These are phyloP conservation scores for Eueides isabella DNA, from an alignment of 1,140 invertebrate species.

Conservation along the genomic window DNA sequence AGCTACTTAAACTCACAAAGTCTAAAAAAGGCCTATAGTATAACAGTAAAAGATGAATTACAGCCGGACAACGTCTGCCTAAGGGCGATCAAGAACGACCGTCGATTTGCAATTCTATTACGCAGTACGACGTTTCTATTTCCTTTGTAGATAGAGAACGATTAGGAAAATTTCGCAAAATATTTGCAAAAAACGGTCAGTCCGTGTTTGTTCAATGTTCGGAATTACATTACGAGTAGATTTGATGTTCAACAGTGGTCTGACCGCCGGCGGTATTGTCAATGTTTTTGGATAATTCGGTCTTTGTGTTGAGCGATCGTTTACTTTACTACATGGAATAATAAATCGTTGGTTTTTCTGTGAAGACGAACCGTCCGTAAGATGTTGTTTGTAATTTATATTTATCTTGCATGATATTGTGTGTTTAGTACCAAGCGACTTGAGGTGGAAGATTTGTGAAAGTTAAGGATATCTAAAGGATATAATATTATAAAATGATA, in stretches of 20 bases:
- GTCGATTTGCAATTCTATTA: constrained; percentile 51
- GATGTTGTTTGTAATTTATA: constrained; percentile 6
- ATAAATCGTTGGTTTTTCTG: constrained; percentile 30
- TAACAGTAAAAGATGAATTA: constrained; percentile 50
- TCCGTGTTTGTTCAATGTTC: constrained; percentile 51
- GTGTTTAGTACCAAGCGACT: neutral
- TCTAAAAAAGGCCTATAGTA: constrained; percentile 44
- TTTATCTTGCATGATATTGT: neutral
- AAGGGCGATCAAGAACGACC: constrained; percentile 17
- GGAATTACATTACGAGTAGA: constrained; percentile 58
- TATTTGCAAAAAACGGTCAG: constrained; percentile 52
- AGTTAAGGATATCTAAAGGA: neutral
- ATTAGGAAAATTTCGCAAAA: constrained; percentile 51
- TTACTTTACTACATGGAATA: constrained; percentile 38
- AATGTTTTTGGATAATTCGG: constrained; percentile 53
- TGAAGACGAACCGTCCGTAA: neutral
- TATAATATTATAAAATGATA: too few relatives aligned
- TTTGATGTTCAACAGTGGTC: constrained; percentile 48
- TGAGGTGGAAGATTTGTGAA: neutral
- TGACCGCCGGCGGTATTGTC: constrained; percentile 50
- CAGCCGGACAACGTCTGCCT: constrained; percentile 39
- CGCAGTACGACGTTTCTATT: constrained; percentile 36
- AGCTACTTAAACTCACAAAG: constrained; percentile 48
- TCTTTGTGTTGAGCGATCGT: constrained; percentile 39
- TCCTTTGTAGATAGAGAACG: constrained; percentile 33